These are phyloP conservation scores for Dysdera silvatica DNA, from an alignment of 1,140 invertebrate species.

Conservation along the genomic window DNA sequence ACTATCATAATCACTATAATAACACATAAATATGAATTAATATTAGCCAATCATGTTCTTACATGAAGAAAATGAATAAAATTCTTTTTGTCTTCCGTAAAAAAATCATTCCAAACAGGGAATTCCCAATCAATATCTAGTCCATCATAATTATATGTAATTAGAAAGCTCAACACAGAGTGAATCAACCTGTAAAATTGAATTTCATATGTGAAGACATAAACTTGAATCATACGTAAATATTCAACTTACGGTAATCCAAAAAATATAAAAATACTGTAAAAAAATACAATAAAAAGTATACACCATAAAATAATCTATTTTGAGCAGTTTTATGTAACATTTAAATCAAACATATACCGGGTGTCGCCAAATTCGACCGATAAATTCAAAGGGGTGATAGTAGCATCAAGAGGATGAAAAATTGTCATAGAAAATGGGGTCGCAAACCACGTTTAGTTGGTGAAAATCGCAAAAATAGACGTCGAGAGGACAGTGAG, in stretches of 20 bases:
- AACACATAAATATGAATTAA: too few species aligned
- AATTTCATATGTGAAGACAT: too few species aligned
- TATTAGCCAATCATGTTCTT: neutral
- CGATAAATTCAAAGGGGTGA: too few species aligned
- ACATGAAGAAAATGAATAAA: conserved; percentile 31
- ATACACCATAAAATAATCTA: neutral
- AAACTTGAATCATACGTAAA: too few species aligned
- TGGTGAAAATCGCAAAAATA: too few species aligned
- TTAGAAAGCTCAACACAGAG: conserved; percentile 50
- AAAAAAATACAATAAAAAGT: neutral
- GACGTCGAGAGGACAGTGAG: too few species aligned
- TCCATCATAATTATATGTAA: conserved; percentile 54
- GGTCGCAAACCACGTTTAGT: too few species aligned
- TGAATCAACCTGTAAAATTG: conserved; percentile 46
- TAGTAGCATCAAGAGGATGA: too few species aligned
- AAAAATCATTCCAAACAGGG: conserved; percentile 45
- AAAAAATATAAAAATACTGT: neutral
- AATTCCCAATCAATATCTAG: conserved; percentile 61
- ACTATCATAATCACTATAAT: too few species aligned
- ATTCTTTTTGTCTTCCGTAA: conserved; percentile 30
- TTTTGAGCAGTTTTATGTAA: neutral
- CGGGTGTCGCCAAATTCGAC: too few species aligned
- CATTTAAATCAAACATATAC: neutral
- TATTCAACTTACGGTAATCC: too few species aligned
- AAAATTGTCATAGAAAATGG: too few species aligned